phyloP scores from a whole-genome alignment of 2,888 invertebrate species.

The Clanis bilineata region DNA sequence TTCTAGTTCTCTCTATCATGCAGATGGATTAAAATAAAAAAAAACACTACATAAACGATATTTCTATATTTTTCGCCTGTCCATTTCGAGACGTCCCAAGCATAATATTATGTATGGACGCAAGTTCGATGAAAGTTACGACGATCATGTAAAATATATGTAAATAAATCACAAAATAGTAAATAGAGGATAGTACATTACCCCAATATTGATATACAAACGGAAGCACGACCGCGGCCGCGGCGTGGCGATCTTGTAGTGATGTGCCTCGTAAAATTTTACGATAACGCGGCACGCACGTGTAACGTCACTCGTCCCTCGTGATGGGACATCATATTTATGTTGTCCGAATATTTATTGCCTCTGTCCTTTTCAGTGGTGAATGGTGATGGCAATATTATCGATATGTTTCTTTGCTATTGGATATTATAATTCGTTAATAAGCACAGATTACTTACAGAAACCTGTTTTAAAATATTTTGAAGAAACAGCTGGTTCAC shows the following conservation, averaged over 20 bases:
- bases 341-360: slow-evolving; percentile 54
- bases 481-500: no score
- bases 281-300: slow-evolving; percentile 70
- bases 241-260: slow-evolving; percentile 47
- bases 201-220: slow-evolving; percentile 27
- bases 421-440: no score
- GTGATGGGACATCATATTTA: slow-evolving; percentile 67
- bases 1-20: no score
- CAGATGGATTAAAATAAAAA: no score
- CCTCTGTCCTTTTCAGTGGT: slow-evolving; percentile 23
- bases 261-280: slow-evolving; percentile 68
- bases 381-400: slow-evolving; percentile 17
- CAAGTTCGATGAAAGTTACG: no score
- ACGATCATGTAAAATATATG: no score
- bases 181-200: slow-evolving; percentile 1
- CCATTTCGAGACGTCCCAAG: no score
- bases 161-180: not conserved
- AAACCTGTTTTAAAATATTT: no score
- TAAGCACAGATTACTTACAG: no score
- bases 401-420: slow-evolving; percentile 19
- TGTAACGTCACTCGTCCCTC: slow-evolving; percentile 51
- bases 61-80: no score
- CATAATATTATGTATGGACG: no score
- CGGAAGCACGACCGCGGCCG: slow-evolving; percentile 46
- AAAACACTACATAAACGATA: no score